Evolutionary conservation across 1,140 invertebrate species (phyloP).

Genomic region (Tetramorium simillimum): DNA sequence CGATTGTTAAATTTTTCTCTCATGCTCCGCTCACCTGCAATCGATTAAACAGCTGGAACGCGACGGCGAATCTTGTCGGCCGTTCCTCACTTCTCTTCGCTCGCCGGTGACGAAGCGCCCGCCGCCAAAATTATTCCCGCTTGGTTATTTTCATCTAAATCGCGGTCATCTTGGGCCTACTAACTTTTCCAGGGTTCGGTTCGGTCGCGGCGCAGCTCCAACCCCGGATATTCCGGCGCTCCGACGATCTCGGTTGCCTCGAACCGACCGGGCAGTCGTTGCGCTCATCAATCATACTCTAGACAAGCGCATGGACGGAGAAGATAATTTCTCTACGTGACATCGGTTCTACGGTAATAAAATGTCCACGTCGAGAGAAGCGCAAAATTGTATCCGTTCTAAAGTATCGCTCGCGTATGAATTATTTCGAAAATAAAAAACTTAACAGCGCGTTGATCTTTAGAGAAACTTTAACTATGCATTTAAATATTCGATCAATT

Average conservation of each 20-base stretch:
- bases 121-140: constrained; percentile 36
- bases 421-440: constrained; percentile 4
- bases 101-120: constrained; percentile 33
- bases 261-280: constrained; percentile 22
- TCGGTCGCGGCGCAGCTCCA: constrained; percentile 16
- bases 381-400: constrained; percentile 11
- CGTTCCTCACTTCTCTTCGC: constrained; percentile 43
- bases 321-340: constrained; percentile 42
- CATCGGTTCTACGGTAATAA: constrained; percentile 28
- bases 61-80: constrained; percentile 71
- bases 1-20: constrained; percentile 73
- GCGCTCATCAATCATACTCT: constrained; percentile 57
- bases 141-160: constrained; percentile 61
- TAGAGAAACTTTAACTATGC: not conserved
- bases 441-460: not conserved
- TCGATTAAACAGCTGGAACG: constrained; percentile 77
- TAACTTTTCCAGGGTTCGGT: constrained; percentile 13
- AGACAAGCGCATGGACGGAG: constrained; percentile 64
- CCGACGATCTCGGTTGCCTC: constrained; percentile 21
- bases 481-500: not conserved
- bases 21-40: constrained; percentile 76
- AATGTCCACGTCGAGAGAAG: not conserved
- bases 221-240: constrained; percentile 34
- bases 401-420: not conserved
- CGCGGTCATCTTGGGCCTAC: constrained; percentile 48